Evolutionary conservation across 2,888 invertebrate species (phyloP).

Genomic region (Nymphalis urticae): DNA sequence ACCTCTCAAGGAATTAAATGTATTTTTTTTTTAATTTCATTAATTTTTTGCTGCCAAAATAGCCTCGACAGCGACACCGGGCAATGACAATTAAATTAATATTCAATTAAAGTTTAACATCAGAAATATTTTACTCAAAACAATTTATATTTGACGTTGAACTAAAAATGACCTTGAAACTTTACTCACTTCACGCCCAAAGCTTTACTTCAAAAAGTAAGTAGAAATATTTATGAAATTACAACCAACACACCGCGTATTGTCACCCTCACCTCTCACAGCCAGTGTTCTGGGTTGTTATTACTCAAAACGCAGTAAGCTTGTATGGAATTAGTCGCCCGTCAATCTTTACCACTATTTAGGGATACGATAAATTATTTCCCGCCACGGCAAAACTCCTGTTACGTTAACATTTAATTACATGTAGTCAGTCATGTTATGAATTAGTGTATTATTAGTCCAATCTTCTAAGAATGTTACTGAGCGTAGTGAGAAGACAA

Average conservation of each 20-base stretch:
- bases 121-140: too few relatives aligned
- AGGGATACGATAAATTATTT: slow-evolving; percentile 62
- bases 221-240: too few relatives aligned
- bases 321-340: slow-evolving; percentile 64
- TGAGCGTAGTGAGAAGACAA: too few relatives aligned
- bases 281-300: slow-evolving; percentile 49
- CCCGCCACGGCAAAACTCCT: slow-evolving; percentile 59
- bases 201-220: too few relatives aligned
- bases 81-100: too few relatives aligned
- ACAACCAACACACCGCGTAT: neutral
- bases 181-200: neutral
- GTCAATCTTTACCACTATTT: slow-evolving; percentile 65
- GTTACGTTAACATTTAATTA: slow-evolving; percentile 64
- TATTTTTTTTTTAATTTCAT: too few relatives aligned
- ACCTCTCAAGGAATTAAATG: too few relatives aligned
- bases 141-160: too few relatives aligned
- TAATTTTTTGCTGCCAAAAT: too few relatives aligned
- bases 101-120: too few relatives aligned
- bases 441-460: neutral
- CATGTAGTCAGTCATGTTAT: slow-evolving; percentile 38
- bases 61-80: too few relatives aligned
- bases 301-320: slow-evolving; percentile 62
- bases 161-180: neutral
- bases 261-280: slow-evolving; percentile 38
- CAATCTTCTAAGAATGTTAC: too few relatives aligned